Evolutionary conservation across 2,797 vertebrate species (phyloP), one percentile per base, ranked within the genome.

Genomic region (Rhodeus uyekii): DNA sequence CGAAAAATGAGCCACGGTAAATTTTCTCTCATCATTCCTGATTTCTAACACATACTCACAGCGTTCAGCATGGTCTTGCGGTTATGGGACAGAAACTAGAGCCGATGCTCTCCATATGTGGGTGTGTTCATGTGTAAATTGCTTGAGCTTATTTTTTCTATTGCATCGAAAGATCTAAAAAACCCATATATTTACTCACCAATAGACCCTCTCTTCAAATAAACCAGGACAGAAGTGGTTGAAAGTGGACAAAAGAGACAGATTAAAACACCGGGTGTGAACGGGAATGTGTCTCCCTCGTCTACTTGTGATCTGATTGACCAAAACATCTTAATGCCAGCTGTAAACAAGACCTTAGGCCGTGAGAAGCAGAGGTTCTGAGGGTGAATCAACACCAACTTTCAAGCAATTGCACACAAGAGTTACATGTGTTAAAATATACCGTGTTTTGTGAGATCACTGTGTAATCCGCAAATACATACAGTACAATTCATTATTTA

Each of bases 1-100:
- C 0, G 5, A 58, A 58, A 58, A 14, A 14, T 0, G 0, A 5
- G 27, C 5, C 2, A 6, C 24, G n/a, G n/a, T 13, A 4, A 27
- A 13, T 13, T 2, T 27, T 24, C 10, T 24, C n/a, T 13, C 53
- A 27, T 1, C n/a, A 14, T 58, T 58, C 12, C 55, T 14, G n/a
- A 58, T 58, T 14, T 58, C 12, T 6, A 27, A 14, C 24, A 58
- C 2, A 5, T 12, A 24, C 50, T 53, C 3, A 4, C 8, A n/a
- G 19, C 48, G 4, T 24, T 55, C n/a, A 4, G 19, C 48, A n/a
- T 50, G 19, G 53, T 24, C n/a, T 24, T 13, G 10, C 0, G 10
- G n/a, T 5, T 24, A 12, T 58, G n/a, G 13, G n/a, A 13, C 53
- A 55, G 53, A 58, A 27, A n/a, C 1, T 0, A n/a, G n/a, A 53